Conservation (phyloP, 2,797 vertebrate genomes). For the Helicolenus hilgendorfi region DNA sequence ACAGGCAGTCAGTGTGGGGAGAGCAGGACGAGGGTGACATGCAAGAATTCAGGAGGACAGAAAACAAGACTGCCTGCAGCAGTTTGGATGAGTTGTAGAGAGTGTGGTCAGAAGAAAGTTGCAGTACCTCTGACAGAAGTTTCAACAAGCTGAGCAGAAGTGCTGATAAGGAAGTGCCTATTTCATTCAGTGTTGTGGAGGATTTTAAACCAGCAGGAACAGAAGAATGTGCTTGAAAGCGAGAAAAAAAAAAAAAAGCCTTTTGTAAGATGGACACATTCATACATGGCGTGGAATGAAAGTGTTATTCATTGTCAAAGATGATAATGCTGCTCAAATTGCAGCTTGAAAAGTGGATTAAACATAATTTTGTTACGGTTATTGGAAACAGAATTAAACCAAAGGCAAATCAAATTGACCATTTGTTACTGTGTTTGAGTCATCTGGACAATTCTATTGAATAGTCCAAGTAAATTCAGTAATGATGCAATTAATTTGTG, state of each 20-base stretch:
- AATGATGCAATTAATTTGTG: conserved; percentile 39
- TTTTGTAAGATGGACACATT: conserved; percentile 6
- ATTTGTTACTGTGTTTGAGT: conserved; percentile 31
- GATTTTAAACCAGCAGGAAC: conserved; percentile 11
- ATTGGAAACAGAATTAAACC: conserved; percentile 33
- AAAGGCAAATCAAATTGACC: conserved; percentile 35
- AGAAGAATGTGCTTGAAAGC: conserved; percentile 2
- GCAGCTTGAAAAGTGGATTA: conserved; percentile 51
- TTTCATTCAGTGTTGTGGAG: neutral
- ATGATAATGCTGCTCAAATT: conserved; percentile 41
- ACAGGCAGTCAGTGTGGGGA: conserved; percentile 25
- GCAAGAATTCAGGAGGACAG: conserved; percentile 32
- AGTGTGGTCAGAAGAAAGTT: conserved; percentile 38
- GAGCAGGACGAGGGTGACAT: conserved; percentile 23
- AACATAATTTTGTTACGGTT: conserved; percentile 35
- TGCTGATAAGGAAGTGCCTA: conserved; percentile 1
- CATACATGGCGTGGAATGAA: conserved; percentile 4
- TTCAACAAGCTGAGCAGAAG: conserved; percentile 30
- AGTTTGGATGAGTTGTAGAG: conserved; percentile 22
- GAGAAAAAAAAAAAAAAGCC: neutral
- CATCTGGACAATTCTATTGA: conserved; percentile 8
- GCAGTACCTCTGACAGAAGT: conserved; percentile 15
- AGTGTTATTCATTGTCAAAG: conserved; percentile 9
- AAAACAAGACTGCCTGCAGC: conserved; percentile 55
- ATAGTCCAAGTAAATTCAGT: conserved; percentile 11